Conservation (phyloP, 2,113 vertebrate genomes). For the Rousettus leschenaultii region DNA sequence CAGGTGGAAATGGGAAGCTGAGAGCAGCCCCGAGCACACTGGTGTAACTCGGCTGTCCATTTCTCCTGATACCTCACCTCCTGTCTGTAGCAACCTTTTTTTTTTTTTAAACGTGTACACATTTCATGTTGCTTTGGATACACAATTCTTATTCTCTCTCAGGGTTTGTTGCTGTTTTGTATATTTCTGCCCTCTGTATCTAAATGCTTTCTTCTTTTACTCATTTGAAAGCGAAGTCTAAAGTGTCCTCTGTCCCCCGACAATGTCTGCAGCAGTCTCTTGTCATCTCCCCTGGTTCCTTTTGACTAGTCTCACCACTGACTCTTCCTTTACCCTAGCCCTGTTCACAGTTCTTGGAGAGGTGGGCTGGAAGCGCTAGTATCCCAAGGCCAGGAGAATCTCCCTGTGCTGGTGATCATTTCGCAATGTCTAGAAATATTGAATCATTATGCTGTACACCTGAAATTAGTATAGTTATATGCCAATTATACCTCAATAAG, state of each 20-base stretch:
- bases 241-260: neutral
- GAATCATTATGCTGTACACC: neutral
- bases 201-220: neutral
- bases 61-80: neutral
- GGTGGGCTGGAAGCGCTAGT: accelerated
- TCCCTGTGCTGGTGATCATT: neutral
- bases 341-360: neutral
- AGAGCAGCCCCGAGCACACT: neutral
- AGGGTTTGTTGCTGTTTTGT: neutral
- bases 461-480: neutral
- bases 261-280: neutral
- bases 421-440: neutral
- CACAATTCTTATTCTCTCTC: neutral
- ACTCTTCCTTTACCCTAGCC: neutral
- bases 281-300: neutral
- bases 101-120: neutral
- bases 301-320: neutral
- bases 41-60: neutral
- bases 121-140: neutral
- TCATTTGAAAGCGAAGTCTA: neutral
- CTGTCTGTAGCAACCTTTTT: neutral
- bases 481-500: neutral
- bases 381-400: neutral
- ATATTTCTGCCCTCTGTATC: neutral
- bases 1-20: neutral